Percentiles rank a stretch among this genome's conserved stretches.
Conservation (phyloP, 2,113 vertebrate genomes). For the Odobenus rosmarus region DNA sequence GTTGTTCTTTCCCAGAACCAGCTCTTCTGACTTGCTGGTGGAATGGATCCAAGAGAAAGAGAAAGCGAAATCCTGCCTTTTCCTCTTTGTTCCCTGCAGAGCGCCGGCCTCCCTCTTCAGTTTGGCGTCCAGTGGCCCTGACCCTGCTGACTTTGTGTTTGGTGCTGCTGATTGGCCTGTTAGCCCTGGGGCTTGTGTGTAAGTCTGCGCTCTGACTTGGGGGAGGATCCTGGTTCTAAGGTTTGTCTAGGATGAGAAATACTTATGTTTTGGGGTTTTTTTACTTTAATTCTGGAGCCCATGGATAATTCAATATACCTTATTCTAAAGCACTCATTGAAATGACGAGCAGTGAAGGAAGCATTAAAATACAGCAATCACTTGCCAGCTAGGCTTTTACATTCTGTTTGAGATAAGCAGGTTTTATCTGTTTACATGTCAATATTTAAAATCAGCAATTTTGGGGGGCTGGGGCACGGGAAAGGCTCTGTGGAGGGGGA, state of each 20-base stretch:
- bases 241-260: constrained; percentile 24
- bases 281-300: neutral
- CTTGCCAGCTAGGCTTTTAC: neutral
- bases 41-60: neutral
- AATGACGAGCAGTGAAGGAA: neutral
- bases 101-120: neutral
- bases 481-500: neutral
- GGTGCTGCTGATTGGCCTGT: constrained; percentile 62
- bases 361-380: neutral
- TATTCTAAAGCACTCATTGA: neutral
- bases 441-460: neutral
- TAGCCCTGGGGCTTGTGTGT: constrained; percentile 70
- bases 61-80: neutral
- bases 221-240: neutral
- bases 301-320: neutral
- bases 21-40: neutral
- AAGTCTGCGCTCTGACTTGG: constrained; percentile 36
- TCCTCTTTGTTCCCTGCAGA: constrained; percentile 51
- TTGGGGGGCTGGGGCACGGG: too few species aligned
- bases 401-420: neutral
- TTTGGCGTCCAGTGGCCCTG: constrained; percentile 70
- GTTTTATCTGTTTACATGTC: neutral
- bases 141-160: constrained; percentile 53
- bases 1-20: neutral
- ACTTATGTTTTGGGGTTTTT: neutral